Percentiles rank a stretch among this genome's conserved stretches.
Conservation (phyloP, 2,113 vertebrate genomes). For the Cottus gobio region DNA sequence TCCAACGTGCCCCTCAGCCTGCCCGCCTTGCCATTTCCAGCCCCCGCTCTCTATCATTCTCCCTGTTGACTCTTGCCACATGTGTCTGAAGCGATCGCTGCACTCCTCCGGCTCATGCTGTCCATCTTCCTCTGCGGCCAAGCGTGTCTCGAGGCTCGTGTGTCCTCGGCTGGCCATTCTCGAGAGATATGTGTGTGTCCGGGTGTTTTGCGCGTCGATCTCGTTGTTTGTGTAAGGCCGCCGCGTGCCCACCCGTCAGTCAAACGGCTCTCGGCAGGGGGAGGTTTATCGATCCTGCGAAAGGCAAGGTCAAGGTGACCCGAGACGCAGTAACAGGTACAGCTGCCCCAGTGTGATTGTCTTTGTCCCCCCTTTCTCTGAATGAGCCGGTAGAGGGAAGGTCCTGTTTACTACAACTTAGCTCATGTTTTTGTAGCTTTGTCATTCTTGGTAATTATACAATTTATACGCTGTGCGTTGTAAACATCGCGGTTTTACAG, state of each 20-base stretch:
- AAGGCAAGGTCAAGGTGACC: slow-evolving; percentile 72
- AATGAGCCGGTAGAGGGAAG: slow-evolving; percentile 1
- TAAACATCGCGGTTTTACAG: slow-evolving; percentile 11
- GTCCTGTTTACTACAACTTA: background rate
- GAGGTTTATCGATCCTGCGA: slow-evolving; percentile 55
- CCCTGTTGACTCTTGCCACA: slow-evolving; percentile 49
- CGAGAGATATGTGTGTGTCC: slow-evolving; percentile 18
- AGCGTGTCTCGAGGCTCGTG: slow-evolving; percentile 29
- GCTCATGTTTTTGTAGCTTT: background rate
- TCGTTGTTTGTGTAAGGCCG: slow-evolving; percentile 47
- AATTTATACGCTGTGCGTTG: background rate
- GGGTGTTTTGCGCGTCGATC: slow-evolving; percentile 51
- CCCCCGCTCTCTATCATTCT: slow-evolving; percentile 30
- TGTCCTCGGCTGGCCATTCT: slow-evolving; percentile 37
- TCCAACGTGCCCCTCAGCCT: slow-evolving; percentile 46
- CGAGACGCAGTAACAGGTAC: slow-evolving; percentile 43
- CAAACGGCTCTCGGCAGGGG: slow-evolving; percentile 58
- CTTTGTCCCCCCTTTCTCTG: slow-evolving; percentile 7
- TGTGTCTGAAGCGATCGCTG: slow-evolving; percentile 59
- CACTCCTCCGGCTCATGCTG: slow-evolving; percentile 36
- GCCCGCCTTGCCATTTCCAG: slow-evolving; percentile 39
- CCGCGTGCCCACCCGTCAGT: slow-evolving; percentile 57
- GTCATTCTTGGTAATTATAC: background rate
- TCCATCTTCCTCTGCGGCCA: slow-evolving; percentile 44
- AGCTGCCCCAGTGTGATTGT: slow-evolving; percentile 12